Base-by-base conservation (phyloP, 2,113 vertebrate genomes). In the Taurulus bubalis region DNA sequence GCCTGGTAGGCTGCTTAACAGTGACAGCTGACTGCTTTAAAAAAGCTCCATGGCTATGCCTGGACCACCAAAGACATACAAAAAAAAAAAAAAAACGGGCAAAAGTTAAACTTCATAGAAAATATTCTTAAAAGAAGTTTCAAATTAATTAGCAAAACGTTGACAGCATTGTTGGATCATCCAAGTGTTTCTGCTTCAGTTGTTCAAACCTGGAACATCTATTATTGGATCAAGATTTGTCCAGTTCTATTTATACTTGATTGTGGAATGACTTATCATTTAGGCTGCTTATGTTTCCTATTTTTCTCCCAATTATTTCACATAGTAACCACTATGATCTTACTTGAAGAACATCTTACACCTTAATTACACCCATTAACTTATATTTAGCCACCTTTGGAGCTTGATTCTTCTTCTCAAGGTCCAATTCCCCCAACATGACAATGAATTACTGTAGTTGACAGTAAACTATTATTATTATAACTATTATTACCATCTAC, bases 1-100 rank as follows among this genome's bases (percentile, higher is more conserved):
- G 87, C 36, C 65, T 74, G 68, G 14, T 77, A 84, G 71, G 63
- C 83, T 79, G 77, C 49, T 81, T 20, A 38, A 69, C 53, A 58
- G 76, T 84, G 87, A 92, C 90, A 93, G 91, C 86, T 90, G 90
- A 86, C 77, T 10, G 49, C 59, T 71, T 80, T 87, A 80, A 90
- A 86, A 88, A 92, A 88, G 40, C 71, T 24, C 67, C 28, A 68
- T 47, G 45, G 16, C 45, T 9, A 55, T n/a, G 59, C 49, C 28
- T 6, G 22, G 73, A 80, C 70, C 75, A 76, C 66, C 85, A 85
- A 16, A 56, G 75, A 72, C 58, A 75, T 51, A 20, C 16, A 9
- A 32, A 30, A 53, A 40, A 24, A 16, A 24, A 1, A 71, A n/a
- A 24, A 36, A 20, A 64, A 24, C 30, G 18, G 4, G 8, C 0